Evolutionary conservation across 2,113 vertebrate genomes (phyloP), one percentile per base, ranked within the genome.

Genomic region (Odocoileus hemionus): DNA sequence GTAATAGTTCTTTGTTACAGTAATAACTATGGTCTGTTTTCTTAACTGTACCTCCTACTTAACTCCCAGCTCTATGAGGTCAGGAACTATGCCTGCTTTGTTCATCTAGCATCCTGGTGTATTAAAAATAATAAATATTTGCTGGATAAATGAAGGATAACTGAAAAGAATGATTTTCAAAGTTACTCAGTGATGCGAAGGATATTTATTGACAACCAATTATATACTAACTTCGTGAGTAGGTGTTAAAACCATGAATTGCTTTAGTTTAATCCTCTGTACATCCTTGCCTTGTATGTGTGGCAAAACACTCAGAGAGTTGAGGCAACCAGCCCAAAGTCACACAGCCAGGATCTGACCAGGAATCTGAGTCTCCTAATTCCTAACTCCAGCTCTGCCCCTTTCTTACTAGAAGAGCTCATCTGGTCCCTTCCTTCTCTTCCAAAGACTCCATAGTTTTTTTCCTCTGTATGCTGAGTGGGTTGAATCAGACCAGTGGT

Each of bases 91-190:
- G 12, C 36, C 78, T 55, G 36, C 50, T 88, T 76, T 50, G 21
- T 60, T 89, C 60, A 57, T 36, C 30, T 10, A 45, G 61, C 15
- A 26, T 70, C 50, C 67, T 88, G 47, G 45, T 67, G 64, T 47
- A 7, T 23, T 47, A 45, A 50, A 89, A 52, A 86, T 58, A 74
- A 70, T 39, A 79, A 61, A 80, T 70, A 94, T 52, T 97, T 89
- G 19, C 60, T 74, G 67, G 94, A 60, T 70, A 33, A 83, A 57
- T 87, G 23, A 89, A 76, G 50, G 11, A 17, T 28, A 67, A 58
- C 26, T 87, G 19, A 84, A 78, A 91, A 64, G 28, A 93, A 86
- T 84, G 23, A 95, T 93, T 91, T 96, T 86, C 87, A 55, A 93
- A 92, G 60, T 55, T 67, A 96, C 36, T 94, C 33, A 13, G 15